Conservation (phyloP, 2,888 invertebrate species). For the Scaptodrosophila latifasciaeformis region DNA sequence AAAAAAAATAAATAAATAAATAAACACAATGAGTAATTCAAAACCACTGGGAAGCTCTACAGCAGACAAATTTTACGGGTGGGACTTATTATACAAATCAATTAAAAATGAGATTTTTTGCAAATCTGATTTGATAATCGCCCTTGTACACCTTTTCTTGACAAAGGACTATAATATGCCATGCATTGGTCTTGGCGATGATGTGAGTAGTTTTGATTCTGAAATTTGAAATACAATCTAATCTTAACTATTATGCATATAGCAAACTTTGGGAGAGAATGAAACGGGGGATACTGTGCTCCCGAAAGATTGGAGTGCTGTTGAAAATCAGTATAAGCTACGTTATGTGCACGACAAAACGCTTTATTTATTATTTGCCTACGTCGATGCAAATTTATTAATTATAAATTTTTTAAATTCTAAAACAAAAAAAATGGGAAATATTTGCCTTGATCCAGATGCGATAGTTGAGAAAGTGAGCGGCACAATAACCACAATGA, state of each 20-base stretch:
- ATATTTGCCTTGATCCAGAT: constrained; percentile 79
- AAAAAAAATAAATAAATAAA: background rate
- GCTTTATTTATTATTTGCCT: constrained; percentile 81
- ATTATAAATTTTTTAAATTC: constrained; percentile 80
- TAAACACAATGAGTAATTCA: constrained; percentile 32
- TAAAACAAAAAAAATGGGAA: constrained; percentile 78
- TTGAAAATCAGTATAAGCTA: constrained; percentile 80
- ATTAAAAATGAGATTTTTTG: constrained; percentile 74
- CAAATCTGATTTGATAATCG: constrained; percentile 80
- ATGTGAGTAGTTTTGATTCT: constrained; percentile 74
- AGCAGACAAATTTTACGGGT: constrained; percentile 67
- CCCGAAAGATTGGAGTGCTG: constrained; percentile 85
- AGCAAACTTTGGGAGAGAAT: constrained; percentile 79
- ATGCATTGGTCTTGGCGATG: constrained; percentile 79
- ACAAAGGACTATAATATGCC: constrained; percentile 77
- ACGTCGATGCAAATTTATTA: constrained; percentile 79
- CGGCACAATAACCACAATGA: constrained; percentile 79
- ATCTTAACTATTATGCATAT: background rate
- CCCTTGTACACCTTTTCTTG: constrained; percentile 78
- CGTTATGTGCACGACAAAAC: constrained; percentile 82
- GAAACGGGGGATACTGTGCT: constrained; percentile 82
- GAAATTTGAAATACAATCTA: too few species aligned
- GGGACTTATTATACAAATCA: constrained; percentile 72
- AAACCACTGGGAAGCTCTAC: background rate
- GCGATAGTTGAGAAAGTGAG: constrained; percentile 77